phyloP scores from a whole-genome alignment of 2,888 invertebrate genomes.

The Cancer borealis region DNA sequence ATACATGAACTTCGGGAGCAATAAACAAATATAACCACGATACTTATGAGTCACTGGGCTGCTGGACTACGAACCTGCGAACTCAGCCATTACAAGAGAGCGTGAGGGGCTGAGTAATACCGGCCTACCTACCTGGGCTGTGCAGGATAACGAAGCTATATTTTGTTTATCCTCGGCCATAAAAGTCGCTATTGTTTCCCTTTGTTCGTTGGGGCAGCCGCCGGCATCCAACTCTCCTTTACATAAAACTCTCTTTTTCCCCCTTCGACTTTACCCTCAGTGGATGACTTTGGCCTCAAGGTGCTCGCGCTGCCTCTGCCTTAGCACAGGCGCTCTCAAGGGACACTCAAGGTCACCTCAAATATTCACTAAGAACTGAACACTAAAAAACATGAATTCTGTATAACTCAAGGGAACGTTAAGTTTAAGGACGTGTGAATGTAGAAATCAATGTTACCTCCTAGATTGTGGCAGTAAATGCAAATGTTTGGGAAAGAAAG shows the following conservation, averaged over 20 bases:
- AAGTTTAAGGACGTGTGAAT: background rate
- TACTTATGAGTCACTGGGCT: background rate
- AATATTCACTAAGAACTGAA: too few relatives aligned
- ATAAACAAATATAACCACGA: background rate
- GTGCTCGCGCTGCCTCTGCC: background rate
- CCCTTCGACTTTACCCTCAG: background rate
- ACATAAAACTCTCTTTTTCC: slow-evolving; percentile 35
- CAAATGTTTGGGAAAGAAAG: background rate
- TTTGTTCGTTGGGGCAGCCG: background rate
- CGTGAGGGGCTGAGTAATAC: background rate
- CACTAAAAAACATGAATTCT: background rate
- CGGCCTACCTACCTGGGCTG: background rate
- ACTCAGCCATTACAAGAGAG: background rate
- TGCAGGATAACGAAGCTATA: background rate
- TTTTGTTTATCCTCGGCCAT: slow-evolving; percentile 21
- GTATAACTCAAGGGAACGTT: background rate
- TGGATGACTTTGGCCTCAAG: background rate
- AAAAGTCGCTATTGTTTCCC: slow-evolving; percentile 36
- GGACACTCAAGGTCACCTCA: too few relatives aligned
- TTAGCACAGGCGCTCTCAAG: background rate
- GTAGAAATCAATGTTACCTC: background rate
- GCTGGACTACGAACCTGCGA: background rate
- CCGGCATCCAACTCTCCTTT: background rate
- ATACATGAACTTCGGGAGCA: slow-evolving; percentile 22
- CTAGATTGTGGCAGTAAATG: background rate